phyloP scores from a whole-genome alignment of 2,797 vertebrate genomes.

The Tamandua tetradactyla region DNA sequence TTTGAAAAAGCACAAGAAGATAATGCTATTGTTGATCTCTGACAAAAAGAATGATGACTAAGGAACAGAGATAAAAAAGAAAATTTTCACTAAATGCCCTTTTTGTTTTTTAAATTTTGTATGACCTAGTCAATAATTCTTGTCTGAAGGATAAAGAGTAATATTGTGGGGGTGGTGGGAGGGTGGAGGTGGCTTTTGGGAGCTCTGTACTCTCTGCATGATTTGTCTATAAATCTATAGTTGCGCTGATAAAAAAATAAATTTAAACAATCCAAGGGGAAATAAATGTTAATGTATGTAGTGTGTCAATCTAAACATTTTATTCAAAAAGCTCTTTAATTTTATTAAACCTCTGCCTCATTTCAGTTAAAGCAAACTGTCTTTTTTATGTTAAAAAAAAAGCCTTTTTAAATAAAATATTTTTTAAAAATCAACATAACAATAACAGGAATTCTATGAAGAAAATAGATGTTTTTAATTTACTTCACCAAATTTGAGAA shows the following conservation, averaged over 20 bases:
- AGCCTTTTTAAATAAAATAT: background rate
- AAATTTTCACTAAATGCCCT: background rate
- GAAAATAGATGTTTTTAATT: background rate
- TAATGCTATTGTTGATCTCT: background rate
- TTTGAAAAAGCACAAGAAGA: background rate
- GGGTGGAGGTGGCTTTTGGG: too few relatives aligned
- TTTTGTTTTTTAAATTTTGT: background rate
- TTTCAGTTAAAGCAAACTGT: slow-evolving; percentile 25
- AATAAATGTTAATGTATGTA: slow-evolving; percentile 7
- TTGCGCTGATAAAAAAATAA: too few relatives aligned
- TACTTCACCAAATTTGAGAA: background rate
- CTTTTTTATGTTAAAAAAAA: slow-evolving; percentile 35
- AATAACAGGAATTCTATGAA: background rate
- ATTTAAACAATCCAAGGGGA: background rate
- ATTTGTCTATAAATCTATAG: too few relatives aligned
- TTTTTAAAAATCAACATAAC: too few relatives aligned
- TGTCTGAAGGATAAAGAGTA: background rate
- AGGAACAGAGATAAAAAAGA: background rate
- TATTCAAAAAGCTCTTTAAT: background rate
- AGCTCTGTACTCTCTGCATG: too few relatives aligned
- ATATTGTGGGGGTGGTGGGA: background rate
- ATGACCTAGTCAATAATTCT: background rate
- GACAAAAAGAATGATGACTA: background rate
- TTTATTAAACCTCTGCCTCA: background rate
- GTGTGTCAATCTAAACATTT: slow-evolving; percentile 36